Percentiles rank a stretch among this genome's conserved stretches.
These are phyloP conservation scores for Pollicipes pollicipes DNA, from an alignment of 1,140 invertebrate species.

Conservation along the genomic window DNA sequence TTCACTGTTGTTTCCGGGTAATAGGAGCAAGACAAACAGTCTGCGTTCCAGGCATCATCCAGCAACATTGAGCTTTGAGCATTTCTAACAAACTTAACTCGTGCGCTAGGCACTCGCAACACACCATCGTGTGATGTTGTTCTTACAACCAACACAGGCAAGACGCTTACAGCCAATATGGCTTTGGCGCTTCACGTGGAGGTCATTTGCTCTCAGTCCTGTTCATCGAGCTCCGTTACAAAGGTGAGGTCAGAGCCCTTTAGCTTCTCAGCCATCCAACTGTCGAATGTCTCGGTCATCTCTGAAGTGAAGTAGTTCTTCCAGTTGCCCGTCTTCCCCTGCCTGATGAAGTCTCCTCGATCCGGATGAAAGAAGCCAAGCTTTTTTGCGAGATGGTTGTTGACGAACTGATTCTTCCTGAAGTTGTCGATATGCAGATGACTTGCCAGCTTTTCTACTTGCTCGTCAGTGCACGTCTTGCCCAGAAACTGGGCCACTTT, in stretches of 20 bases:
- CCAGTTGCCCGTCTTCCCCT: conserved; percentile 26
- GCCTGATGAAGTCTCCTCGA: conserved; percentile 26
- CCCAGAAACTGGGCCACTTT: conserved; percentile 27
- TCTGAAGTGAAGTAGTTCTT: conserved; percentile 28
- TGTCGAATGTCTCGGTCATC: conserved; percentile 24
- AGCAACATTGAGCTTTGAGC: no score
- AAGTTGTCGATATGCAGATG: conserved; percentile 27
- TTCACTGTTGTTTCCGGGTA: no score
- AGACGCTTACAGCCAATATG: no score
- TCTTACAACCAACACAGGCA: no score
- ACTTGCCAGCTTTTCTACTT: conserved; percentile 17
- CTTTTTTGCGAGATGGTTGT: conserved; percentile 25
- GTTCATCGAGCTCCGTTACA: conserved; percentile 12
- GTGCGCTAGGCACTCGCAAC: no score
- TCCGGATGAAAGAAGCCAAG: conserved; percentile 20
- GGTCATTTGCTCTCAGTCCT: no score
- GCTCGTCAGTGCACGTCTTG: conserved; percentile 22
- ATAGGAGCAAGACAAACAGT: no score
- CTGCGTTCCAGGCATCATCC: no score
- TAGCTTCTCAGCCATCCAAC: conserved; percentile 19
- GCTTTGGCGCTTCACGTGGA: no score
- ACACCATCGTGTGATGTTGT: no score
- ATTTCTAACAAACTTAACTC: no score
- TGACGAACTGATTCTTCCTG: conserved; percentile 23
- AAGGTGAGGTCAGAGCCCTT: conserved; percentile 13